Evolutionary conservation across 2,797 vertebrate genomes (phyloP), one percentile per base, ranked within the genome.

Genomic region (Anguilla obscura): DNA sequence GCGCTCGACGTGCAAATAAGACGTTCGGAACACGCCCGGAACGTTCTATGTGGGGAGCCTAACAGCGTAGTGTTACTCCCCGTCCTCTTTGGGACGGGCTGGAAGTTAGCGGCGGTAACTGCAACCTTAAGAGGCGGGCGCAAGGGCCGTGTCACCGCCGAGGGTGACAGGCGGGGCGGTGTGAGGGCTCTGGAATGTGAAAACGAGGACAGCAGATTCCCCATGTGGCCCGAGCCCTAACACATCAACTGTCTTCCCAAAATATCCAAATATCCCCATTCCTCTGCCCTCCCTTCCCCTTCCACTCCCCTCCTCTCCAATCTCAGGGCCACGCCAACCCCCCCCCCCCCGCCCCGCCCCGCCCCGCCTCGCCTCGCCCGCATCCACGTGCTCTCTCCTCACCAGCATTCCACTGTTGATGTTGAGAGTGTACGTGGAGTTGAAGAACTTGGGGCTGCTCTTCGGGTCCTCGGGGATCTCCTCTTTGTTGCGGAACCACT

Each of bases 401-500:
- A 99, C 99, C 98, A 99, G 96, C 84, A 96, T 97, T 91, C 99
- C 99, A 14, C 97, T 96, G 80, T 95, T 92, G 0, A 95, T 85
- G 89, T 97, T 96, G 89, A 98, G 90, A 16, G 91, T 93, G 92
- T 99, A 99, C 0, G 98, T 97, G 18, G 98, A 99, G 91, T 99
- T 99, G 86, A 95, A 93, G 92, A 97, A 96, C 88, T 96, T 97
- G 85, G 90, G 89, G 89, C 95, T 98, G 89, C 95, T 93, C 92
- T 97, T 98, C 0, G 95, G 96, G 88, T 99, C 98, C 0, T 94
- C 90, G 0, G 98, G 97, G 27, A 99, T 93, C 14, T 97, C 96
- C 8, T 98, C 95, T 0, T 93, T 93, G 90, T 98, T 97, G 89
- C 97, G 97, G 93, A 99, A 99, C 99, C 99, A 99, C 94, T 96